phyloP scores from a whole-genome alignment of 2,113 vertebrate genomes.

The Dascyllus trimaculatus region DNA sequence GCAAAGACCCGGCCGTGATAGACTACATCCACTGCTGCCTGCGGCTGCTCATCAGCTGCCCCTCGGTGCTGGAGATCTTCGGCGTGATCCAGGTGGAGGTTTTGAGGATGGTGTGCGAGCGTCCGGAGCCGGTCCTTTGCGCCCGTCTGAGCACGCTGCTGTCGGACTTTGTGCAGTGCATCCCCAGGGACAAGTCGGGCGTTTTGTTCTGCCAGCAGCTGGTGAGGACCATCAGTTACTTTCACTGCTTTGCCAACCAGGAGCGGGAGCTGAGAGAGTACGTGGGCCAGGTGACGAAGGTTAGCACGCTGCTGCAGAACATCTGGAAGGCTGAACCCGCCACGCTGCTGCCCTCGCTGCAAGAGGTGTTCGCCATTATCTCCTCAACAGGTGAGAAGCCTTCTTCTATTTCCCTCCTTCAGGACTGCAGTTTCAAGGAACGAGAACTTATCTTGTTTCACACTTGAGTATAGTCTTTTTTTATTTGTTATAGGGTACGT shows the following conservation, averaged over 20 bases:
- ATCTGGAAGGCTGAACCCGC: constrained; percentile 96
- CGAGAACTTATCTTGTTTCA: neutral
- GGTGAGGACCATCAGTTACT: constrained; percentile 95
- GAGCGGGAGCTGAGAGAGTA: constrained; percentile 94
- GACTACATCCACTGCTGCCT: constrained; percentile 95
- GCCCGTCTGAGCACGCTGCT: constrained; percentile 92
- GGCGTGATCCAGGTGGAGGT: constrained; percentile 92
- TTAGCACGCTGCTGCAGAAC: constrained; percentile 92
- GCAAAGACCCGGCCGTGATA: constrained; percentile 89
- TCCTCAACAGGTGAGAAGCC: constrained; percentile 91
- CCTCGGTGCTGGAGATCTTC: constrained; percentile 95
- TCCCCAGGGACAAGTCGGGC: constrained; percentile 91
- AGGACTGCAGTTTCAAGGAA: neutral
- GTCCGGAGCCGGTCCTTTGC: constrained; percentile 89
- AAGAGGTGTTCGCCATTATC: constrained; percentile 96
- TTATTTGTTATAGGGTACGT: neutral
- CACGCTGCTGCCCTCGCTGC: constrained; percentile 93
- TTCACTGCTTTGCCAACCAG: constrained; percentile 90
- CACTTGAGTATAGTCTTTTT: no score
- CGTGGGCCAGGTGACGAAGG: constrained; percentile 94
- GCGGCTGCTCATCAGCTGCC: constrained; percentile 96
- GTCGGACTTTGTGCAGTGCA: constrained; percentile 94
- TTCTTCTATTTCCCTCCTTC: neutral
- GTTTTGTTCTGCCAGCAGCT: constrained; percentile 96
- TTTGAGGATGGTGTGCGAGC: constrained; percentile 92